Conservation (phyloP, 1,140 invertebrate species). For the Mactra quadrangularis region DNA sequence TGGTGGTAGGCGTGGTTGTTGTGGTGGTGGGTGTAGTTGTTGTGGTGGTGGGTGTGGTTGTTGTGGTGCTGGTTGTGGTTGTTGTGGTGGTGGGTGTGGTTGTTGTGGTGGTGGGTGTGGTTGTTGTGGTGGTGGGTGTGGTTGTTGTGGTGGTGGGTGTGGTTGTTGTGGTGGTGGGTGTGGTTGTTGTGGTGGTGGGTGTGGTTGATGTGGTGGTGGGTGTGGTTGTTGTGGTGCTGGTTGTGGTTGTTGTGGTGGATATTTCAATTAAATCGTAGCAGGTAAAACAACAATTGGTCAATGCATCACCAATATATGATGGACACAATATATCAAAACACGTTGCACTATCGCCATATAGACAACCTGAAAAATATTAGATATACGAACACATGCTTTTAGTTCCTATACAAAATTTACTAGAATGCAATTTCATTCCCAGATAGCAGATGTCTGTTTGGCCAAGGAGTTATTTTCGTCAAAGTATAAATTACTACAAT, state of each 20-base stretch:
- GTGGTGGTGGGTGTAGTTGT: no score
- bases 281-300: neutral
- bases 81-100: neutral
- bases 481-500: no score
- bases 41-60: no score
- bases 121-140: neutral
- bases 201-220: neutral
- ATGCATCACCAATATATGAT: no score
- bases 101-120: neutral
- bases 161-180: neutral
- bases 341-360: neutral
- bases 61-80: no score
- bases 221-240: neutral
- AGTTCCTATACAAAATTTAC: no score
- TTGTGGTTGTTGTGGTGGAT: slow-evolving; percentile 18
- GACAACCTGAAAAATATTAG: neutral
- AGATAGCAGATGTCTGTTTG: no score
- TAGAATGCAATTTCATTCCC: no score
- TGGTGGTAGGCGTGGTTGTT: no score
- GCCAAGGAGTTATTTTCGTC: no score
- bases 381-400: neutral
- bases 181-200: neutral
- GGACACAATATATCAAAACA: neutral
- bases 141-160: neutral
- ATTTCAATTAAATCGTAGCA: neutral